A percentile compares a stretch with the other conserved stretches of the same genome.
These are phyloP conservation scores for Porites rus DNA, from an alignment of 92 coral and sea anemone genomes.

Conservation along the genomic window DNA sequence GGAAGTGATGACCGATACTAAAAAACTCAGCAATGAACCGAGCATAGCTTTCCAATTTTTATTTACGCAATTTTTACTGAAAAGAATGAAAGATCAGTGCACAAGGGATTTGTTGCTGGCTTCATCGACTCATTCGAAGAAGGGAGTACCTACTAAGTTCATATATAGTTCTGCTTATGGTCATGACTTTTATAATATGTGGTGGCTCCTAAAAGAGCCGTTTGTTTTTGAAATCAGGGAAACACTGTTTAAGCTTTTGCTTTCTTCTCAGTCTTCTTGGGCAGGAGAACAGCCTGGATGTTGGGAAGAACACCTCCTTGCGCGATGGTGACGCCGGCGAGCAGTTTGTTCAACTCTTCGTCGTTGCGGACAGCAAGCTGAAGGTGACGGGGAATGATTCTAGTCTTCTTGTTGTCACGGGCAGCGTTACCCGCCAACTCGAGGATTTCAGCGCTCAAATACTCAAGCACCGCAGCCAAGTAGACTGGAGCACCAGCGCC, in stretches of 20 bases:
- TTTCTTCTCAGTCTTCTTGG: conserved; percentile 69
- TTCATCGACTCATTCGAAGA: too few relatives aligned
- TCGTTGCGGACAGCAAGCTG: conserved; percentile 80
- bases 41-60: too few relatives aligned
- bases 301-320: conserved; percentile 63
- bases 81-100: conserved; percentile 79
- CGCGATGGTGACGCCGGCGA: conserved; percentile 54
- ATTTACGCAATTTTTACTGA: conserved; percentile 43
- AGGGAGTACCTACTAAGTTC: too few relatives aligned
- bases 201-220: too few relatives aligned
- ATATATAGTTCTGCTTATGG: too few relatives aligned
- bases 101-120: too few relatives aligned
- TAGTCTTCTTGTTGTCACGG: conserved; percentile 84
- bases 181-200: too few relatives aligned
- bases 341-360: conserved; percentile 60
- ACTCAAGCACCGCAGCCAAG: conserved; percentile 61
- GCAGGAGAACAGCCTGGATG: conserved; percentile 91
- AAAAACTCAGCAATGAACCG: too few relatives aligned
- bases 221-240: too few relatives aligned
- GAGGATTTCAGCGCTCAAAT: conserved; percentile 56
- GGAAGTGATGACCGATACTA: too few relatives aligned
- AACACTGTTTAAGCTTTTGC: not conserved
- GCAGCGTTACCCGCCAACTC: conserved; percentile 83
- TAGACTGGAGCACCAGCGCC: conserved; percentile 92
- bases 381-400: conserved; percentile 85